Conservation (phyloP, 30 jellyfish, hydroid and myxozoan species). For the Chrysaora quinquecirrha region DNA sequence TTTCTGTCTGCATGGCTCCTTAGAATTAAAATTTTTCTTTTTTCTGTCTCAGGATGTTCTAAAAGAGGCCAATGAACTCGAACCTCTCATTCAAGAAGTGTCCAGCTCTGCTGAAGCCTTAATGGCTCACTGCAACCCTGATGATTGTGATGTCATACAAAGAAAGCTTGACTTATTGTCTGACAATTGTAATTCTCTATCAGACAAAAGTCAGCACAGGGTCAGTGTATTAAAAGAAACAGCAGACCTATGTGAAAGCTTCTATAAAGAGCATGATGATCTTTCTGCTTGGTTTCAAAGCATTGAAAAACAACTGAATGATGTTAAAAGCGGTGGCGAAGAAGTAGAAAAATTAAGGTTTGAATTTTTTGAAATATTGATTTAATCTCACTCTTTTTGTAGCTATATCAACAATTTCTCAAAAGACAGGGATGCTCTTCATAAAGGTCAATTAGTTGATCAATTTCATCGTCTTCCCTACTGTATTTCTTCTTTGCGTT, state of each 20-base stretch:
- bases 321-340: slow-evolving; percentile 32
- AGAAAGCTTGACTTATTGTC: slow-evolving; percentile 47
- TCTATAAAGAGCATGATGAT: slow-evolving; percentile 53
- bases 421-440: too few relatives aligned
- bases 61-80: slow-evolving; percentile 31
- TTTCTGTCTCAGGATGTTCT: slow-evolving; percentile 26
- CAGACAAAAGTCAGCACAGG: slow-evolving; percentile 38
- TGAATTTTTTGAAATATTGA: too few relatives aligned
- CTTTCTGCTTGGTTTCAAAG: slow-evolving; percentile 37
- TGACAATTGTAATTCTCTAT: slow-evolving; percentile 19
- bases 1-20: too few relatives aligned
- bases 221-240: slow-evolving; percentile 51
- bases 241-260: slow-evolving; percentile 40
- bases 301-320: slow-evolving; percentile 20
- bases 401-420: too few relatives aligned
- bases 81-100: slow-evolving; percentile 60
- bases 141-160: slow-evolving; percentile 55
- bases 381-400: too few relatives aligned
- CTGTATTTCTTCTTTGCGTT: too few relatives aligned
- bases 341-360: not conserved
- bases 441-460: too few relatives aligned
- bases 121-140: slow-evolving; percentile 71
- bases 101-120: slow-evolving; percentile 52
- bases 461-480: too few relatives aligned
- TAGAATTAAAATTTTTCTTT: not conserved